These are phyloP conservation scores for Brachionus koreanus DNA, from an alignment of 1,140 invertebrate species.

Conservation along the genomic window DNA sequence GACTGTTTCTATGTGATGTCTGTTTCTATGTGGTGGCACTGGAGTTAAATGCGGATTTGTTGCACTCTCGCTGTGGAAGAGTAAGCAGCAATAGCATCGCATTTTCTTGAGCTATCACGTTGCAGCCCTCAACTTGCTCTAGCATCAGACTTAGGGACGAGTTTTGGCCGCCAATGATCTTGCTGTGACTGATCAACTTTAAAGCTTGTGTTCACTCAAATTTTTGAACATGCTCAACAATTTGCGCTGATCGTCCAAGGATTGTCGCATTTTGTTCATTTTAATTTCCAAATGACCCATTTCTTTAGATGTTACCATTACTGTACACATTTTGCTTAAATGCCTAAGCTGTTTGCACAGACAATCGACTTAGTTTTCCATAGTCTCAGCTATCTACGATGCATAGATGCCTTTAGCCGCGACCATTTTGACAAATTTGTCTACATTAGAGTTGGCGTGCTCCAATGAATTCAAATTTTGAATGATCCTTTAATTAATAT, in stretches of 20 bases:
- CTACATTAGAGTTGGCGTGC: conserved; percentile 13
- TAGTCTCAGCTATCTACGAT: conserved; percentile 1
- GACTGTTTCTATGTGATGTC: neutral
- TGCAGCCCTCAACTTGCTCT: conserved; percentile 36
- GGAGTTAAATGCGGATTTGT: neutral
- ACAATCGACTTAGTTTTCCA: conserved; percentile 14
- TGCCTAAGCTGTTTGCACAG: conserved; percentile 8
- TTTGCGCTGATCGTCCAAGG: conserved; percentile 41
- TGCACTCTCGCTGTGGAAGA: conserved; percentile 34
- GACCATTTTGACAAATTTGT: conserved; percentile 19
- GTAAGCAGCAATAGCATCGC: neutral
- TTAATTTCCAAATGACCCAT: conserved; percentile 32
- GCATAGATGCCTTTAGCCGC: neutral
- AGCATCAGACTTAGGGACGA: conserved; percentile 1
- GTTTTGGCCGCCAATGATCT: neutral
- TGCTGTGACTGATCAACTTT: neutral
- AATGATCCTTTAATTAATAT: too few relatives aligned
- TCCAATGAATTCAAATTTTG: neutral
- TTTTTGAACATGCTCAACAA: conserved; percentile 34
- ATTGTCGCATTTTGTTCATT: conserved; percentile 35
- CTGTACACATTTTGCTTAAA: conserved; percentile 36
- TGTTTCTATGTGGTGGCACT: neutral
- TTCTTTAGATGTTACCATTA: conserved; percentile 42
- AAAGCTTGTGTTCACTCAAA: neutral
- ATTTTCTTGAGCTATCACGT: conserved; percentile 33